These are phyloP conservation scores for Stegana nigrithorax DNA, from an alignment of 2,888 invertebrate species.

Conservation along the genomic window DNA sequence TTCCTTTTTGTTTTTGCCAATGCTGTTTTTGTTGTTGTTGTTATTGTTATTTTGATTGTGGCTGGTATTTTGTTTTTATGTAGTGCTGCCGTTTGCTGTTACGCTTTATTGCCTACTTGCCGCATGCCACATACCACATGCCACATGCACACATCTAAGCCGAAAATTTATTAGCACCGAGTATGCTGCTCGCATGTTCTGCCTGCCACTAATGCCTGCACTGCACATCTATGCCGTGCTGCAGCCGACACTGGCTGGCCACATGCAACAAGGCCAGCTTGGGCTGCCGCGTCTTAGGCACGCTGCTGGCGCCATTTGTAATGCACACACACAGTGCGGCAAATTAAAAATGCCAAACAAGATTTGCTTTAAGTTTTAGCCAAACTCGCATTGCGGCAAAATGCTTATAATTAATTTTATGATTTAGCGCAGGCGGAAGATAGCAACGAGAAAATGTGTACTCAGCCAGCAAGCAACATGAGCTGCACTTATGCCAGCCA, in stretches of 20 bases:
- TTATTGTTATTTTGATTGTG: not conserved
- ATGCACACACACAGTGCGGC: not conserved
- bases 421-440: no score
- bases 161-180: conserved; percentile 47
- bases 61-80: conserved; percentile 24
- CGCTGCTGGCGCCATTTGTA: conserved; percentile 2
- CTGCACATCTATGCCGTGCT: no score
- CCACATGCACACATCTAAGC: conserved; percentile 39
- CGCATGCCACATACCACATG: conserved; percentile 26
- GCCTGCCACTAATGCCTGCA: conserved; percentile 17
- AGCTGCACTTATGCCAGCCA: no score
- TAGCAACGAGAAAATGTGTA: no score
- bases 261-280: no score
- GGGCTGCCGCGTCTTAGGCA: not conserved
- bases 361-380: no score
- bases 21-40: conserved; percentile 10
- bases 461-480: no score
- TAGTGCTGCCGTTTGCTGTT: conserved; percentile 12
- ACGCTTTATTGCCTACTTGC: conserved; percentile 20
- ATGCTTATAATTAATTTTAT: no score
- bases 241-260: no score
- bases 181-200: conserved; percentile 34
- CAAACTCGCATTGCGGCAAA: no score
- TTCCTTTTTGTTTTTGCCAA: conserved; percentile 1
- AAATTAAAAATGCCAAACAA: no score